Conservation (phyloP, 2,888 invertebrate genomes). For the Ochropacha duplaris region DNA sequence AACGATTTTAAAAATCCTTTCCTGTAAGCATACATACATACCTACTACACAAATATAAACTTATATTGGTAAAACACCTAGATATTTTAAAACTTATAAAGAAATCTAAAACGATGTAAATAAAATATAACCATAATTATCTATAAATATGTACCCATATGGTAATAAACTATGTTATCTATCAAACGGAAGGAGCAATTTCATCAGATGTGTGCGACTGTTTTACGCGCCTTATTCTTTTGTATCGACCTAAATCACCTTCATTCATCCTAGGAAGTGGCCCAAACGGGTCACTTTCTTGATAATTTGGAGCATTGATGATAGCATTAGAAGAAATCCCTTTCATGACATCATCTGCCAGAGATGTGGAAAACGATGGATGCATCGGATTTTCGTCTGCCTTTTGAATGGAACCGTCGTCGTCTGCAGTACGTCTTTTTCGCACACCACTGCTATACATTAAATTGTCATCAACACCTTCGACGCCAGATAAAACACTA, state of each 20-base stretch:
- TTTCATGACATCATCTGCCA: conserved; percentile 35
- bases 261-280: conserved; percentile 55
- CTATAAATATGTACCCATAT: conserved; percentile 11
- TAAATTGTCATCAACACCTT: conserved; percentile 69
- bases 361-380: conserved; percentile 31
- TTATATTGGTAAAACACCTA: conserved; percentile 4
- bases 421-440: conserved; percentile 46
- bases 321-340: conserved; percentile 36
- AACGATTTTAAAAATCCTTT: too few species aligned
- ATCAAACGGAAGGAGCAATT: conserved; percentile 12
- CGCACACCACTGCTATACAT: conserved; percentile 58
- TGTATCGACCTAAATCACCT: conserved; percentile 60
- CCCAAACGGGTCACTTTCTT: conserved; percentile 64
- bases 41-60: conserved; percentile 12
- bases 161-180: conserved; percentile 5
- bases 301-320: conserved; percentile 50
- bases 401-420: conserved; percentile 20
- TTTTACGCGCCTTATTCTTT: conserved; percentile 68
- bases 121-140: conserved; percentile 20
- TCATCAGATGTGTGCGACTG: conserved; percentile 32
- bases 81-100: conserved; percentile 5
- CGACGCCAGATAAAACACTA: conserved; percentile 61
- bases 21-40: too few species aligned
- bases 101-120: conserved; percentile 13
- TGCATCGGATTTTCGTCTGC: conserved; percentile 19